These are phyloP conservation scores for Acrocephalus arundinaceus DNA, from an alignment of 2,113 vertebrate genomes.

Conservation along the genomic window DNA sequence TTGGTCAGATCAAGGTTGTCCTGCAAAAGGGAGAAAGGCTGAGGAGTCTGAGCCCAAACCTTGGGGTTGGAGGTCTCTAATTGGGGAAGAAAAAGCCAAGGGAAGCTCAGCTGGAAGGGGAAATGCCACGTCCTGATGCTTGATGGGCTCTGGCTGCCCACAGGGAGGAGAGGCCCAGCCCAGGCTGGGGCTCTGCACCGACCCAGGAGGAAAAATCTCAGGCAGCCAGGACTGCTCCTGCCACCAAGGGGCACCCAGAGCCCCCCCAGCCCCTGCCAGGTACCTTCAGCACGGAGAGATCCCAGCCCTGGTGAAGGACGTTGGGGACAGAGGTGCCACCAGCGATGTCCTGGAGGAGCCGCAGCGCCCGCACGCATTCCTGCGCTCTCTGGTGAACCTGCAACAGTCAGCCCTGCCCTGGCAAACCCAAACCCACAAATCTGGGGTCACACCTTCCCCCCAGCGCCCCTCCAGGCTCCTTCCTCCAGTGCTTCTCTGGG, in stretches of 20 bases:
- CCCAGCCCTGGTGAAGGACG: slow-evolving; percentile 53
- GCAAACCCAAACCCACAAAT: background rate
- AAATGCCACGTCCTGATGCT: rapidly evolving
- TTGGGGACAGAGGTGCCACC: background rate
- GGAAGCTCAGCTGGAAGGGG: background rate
- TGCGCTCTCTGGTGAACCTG: slow-evolving; percentile 72
- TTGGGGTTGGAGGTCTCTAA: background rate
- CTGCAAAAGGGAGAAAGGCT: slow-evolving; percentile 45
- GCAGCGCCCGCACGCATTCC: slow-evolving; percentile 69
- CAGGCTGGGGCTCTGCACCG: background rate
- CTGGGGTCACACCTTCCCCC: background rate
- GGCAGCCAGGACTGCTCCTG: background rate
- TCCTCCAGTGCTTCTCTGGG: rapidly evolving
- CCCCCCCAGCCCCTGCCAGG: background rate
- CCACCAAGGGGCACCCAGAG: background rate
- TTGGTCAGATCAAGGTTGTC: slow-evolving; percentile 62
- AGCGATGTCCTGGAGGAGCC: slow-evolving; percentile 55
- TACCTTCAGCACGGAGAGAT: slow-evolving; percentile 73
- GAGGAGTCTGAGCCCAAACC: background rate
- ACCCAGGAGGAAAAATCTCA: background rate
- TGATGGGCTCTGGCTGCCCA: background rate
- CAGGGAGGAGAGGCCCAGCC: too few relatives aligned
- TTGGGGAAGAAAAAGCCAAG: background rate
- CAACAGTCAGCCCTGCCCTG: background rate
- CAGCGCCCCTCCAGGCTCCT: rapidly evolving